Evolutionary conservation across 35 echinoderm and acorn worm species (phyloP).

Genomic region (Ophioderma brevispina): DNA sequence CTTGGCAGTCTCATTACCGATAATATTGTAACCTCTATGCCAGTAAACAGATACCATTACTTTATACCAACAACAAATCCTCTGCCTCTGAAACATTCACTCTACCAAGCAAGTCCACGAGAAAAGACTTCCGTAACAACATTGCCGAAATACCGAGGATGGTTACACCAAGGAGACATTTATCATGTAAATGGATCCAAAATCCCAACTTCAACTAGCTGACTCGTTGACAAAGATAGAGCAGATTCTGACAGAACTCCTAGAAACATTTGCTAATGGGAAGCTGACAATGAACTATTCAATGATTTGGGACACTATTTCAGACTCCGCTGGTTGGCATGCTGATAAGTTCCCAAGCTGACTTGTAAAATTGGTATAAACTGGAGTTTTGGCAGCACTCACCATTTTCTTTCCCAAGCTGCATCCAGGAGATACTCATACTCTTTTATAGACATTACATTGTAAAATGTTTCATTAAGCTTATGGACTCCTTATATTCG

Average conservation of each 20-base stretch:
- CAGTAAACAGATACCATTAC: background rate
- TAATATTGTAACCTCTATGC: background rate
- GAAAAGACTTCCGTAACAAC: conserved; percentile 23
- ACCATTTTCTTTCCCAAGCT: too few species aligned
- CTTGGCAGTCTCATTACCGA: background rate
- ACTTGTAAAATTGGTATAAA: too few species aligned
- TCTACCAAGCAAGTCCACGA: background rate
- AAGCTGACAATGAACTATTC: too few species aligned
- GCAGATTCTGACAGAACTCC: background rate
- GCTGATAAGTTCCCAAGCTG: too few species aligned
- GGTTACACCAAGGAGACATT: background rate
- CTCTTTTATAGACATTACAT: too few species aligned
- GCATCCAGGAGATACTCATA: too few species aligned
- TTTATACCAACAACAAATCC: conserved; percentile 2
- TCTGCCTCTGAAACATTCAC: background rate
- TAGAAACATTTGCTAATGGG: too few species aligned
- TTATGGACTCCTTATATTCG: too few species aligned
- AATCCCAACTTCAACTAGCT: background rate
- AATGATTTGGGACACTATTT: too few species aligned
- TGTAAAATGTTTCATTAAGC: too few species aligned
- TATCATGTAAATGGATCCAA: background rate
- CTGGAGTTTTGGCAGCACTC: too few species aligned
- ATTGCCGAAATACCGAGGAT: conserved; percentile 2
- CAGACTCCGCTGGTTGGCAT: too few species aligned
- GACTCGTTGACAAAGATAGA: background rate